Evolutionary conservation across 2,113 vertebrate genomes (phyloP).

Genomic region (Lophura nycthemera): DNA sequence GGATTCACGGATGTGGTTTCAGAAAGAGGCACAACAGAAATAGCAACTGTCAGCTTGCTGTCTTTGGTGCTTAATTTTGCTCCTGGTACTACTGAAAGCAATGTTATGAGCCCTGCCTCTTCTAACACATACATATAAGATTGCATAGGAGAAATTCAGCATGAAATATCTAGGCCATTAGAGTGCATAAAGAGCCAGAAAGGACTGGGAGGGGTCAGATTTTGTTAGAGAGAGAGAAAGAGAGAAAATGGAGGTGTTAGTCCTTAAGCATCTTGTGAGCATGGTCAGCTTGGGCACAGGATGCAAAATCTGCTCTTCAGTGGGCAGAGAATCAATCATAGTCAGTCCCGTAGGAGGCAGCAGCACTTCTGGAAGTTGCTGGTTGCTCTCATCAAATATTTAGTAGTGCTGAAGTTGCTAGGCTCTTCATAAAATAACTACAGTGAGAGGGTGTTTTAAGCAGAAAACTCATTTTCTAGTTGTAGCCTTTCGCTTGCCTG

Average conservation of each 20-base stretch:
- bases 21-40: conserved; percentile 26
- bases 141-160: conserved; percentile 13
- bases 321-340: background rate
- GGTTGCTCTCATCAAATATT: conserved; percentile 52
- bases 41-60: conserved; percentile 30
- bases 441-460: conserved; percentile 33
- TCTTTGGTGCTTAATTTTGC: background rate
- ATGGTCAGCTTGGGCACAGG: background rate
- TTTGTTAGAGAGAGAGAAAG: background rate
- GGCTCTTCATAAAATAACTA: conserved; percentile 39
- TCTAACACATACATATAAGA: background rate
- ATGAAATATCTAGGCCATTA: conserved; percentile 44
- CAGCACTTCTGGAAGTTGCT: conserved; percentile 21
- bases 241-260: background rate
- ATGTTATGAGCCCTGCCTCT: background rate
- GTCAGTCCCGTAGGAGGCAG: background rate
- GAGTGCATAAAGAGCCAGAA: background rate
- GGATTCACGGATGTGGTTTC: background rate
- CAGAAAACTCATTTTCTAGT: conserved; percentile 40
- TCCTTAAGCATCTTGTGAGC: background rate
- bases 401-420: conserved; percentile 34
- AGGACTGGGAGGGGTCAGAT: background rate
- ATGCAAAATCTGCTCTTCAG: conserved; percentile 13
- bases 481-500: conserved; percentile 21
- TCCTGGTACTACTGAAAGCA: conserved; percentile 27